phyloP scores from a whole-genome alignment of 2,113 vertebrate species.

The Urocolius indicus region DNA sequence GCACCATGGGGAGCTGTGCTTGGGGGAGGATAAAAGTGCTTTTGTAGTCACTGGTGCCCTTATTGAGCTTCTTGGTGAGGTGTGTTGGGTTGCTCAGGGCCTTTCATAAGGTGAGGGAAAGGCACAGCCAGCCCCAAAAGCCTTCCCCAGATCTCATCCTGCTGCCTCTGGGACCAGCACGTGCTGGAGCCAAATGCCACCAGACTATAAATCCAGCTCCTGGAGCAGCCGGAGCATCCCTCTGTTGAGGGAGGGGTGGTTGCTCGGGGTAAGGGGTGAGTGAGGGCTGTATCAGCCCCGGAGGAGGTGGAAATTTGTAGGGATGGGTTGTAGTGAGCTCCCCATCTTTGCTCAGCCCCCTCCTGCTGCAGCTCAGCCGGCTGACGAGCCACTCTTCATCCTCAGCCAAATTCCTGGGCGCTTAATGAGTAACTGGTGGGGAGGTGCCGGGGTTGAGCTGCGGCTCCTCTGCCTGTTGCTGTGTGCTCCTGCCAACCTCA shows the following conservation, averaged over 20 bases:
- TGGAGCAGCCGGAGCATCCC: not conserved
- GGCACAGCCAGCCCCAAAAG: not conserved
- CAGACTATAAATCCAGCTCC: not conserved
- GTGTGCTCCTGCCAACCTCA: not conserved
- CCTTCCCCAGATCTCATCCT: not conserved
- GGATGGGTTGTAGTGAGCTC: too few species aligned
- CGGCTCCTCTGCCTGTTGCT: not conserved
- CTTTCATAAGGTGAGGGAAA: fast-evolving
- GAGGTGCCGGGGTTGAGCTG: not conserved
- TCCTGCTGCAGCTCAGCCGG: too few species aligned
- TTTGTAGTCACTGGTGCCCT: not conserved
- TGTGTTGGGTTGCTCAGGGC: not conserved
- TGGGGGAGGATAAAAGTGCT: not conserved
- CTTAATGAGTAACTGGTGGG: conserved; percentile 45
- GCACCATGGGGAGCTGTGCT: fast-evolving
- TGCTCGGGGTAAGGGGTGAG: fast-evolving
- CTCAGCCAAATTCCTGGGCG: not conserved
- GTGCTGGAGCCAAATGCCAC: not conserved
- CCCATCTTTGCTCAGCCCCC: not conserved
- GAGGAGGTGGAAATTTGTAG: not conserved
- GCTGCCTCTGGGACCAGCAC: not conserved
- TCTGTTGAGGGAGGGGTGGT: fast-evolving
- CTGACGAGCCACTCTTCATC: not conserved
- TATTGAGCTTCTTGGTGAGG: not conserved
- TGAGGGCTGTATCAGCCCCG: fast-evolving